These are phyloP conservation scores for Chymomyza amoena DNA, from an alignment of 2,888 invertebrate species.

Conservation along the genomic window DNA sequence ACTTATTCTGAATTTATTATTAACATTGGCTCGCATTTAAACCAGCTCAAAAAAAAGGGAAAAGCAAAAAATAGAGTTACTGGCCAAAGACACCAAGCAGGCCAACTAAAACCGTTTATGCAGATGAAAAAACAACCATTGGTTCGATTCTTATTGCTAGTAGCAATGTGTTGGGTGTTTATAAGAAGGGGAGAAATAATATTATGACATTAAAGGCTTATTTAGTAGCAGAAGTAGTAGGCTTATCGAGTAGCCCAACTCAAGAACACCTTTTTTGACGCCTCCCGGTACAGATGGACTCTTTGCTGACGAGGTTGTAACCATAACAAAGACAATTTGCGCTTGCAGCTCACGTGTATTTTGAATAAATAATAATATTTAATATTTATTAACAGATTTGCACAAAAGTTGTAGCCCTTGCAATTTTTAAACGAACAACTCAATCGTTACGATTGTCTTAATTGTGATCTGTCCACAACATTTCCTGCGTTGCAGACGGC, in stretches of 20 bases:
- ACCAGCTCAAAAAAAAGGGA: no score
- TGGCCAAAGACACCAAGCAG: neutral
- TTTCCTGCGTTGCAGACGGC: no score
- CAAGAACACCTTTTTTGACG: conserved; percentile 2
- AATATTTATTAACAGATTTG: conserved; percentile 22
- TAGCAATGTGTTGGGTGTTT: neutral
- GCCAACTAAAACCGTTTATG: neutral
- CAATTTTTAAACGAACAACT: neutral
- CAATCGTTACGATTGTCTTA: neutral
- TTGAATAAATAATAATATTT: conserved; percentile 36
- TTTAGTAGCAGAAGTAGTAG: neutral
- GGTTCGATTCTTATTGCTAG: neutral
- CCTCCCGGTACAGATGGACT: conserved; percentile 1
- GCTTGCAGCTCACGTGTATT: conserved; percentile 37
- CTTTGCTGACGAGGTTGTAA: neutral
- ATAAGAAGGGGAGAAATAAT: conserved; percentile 1
- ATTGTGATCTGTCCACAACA: neutral
- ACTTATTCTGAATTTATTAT: neutral
- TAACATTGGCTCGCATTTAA: neutral
- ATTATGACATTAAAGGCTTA: conserved; percentile 23
- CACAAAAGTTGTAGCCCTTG: neutral
- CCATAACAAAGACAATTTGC: conserved; percentile 7
- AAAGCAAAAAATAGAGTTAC: neutral
- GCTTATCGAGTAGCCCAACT: neutral
- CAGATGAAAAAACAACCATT: neutral